A percentile compares a stretch with the other conserved stretches of the same genome.
These are phyloP conservation scores for Daubentonia madagascariensis DNA, from an alignment of 2,113 vertebrate species.

Conservation along the genomic window DNA sequence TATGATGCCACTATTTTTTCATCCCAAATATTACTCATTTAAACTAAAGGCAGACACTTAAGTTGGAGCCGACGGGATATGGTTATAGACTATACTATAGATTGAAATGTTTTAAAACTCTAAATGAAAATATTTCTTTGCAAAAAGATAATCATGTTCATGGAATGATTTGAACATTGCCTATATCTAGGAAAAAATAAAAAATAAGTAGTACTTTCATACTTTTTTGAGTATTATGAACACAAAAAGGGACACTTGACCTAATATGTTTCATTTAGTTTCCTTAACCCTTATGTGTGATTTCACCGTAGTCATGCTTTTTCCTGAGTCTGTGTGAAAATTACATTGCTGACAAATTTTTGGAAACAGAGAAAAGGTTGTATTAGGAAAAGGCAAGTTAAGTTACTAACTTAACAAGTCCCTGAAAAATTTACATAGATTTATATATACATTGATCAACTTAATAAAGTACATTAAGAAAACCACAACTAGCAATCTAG, in stretches of 20 bases:
- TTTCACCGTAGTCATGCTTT: neutral
- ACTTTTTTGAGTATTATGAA: neutral
- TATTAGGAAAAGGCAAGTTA: neutral
- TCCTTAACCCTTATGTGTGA: neutral
- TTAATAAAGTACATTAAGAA: slow-evolving; percentile 25
- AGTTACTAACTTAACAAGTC: neutral
- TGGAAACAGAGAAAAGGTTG: neutral
- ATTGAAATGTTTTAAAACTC: neutral
- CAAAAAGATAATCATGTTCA: neutral
- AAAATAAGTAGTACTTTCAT: neutral
- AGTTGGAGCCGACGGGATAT: neutral
- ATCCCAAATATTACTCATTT: neutral
- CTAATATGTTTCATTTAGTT: neutral
- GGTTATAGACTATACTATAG: neutral
- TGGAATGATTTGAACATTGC: neutral
- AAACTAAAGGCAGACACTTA: neutral
- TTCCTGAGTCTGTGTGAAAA: neutral
- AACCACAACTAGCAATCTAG: neutral
- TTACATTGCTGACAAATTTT: neutral
- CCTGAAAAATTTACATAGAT: neutral
- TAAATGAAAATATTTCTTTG: neutral
- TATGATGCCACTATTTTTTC: neutral
- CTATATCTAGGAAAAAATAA: neutral
- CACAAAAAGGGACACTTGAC: neutral
- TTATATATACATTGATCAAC: neutral